Conservation (phyloP, 2,113 vertebrate species). For the Pipa parva region DNA sequence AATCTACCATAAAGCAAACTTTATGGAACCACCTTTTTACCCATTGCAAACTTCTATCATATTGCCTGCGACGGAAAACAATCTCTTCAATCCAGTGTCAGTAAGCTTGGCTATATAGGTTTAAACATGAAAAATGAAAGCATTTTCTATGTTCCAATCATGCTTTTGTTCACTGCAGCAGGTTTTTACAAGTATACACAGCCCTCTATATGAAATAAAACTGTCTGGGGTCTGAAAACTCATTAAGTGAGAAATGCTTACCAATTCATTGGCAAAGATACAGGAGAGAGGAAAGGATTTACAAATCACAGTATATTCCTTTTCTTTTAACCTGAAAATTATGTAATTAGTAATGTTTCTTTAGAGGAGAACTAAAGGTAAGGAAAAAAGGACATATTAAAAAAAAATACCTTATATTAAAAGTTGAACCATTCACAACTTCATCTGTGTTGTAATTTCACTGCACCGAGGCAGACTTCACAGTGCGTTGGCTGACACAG, state of each 20-base stretch:
- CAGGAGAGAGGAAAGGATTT: not conserved
- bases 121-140: slow-evolving; percentile 53
- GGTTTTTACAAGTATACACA: slow-evolving; percentile 54
- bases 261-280: not conserved
- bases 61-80: too few relatives aligned
- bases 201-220: slow-evolving; percentile 32
- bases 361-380: too few relatives aligned
- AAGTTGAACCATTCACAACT: too few relatives aligned
- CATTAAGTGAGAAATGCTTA: not conserved
- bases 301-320: not conserved
- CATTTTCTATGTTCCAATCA: slow-evolving; percentile 64
- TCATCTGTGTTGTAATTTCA: too few relatives aligned
- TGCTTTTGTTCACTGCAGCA: slow-evolving; percentile 44
- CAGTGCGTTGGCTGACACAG: too few relatives aligned
- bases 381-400: too few relatives aligned
- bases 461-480: too few relatives aligned
- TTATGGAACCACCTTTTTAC: not conserved
- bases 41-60: too few relatives aligned
- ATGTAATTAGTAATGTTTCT: slow-evolving; percentile 13
- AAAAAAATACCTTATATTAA: too few relatives aligned
- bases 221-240: slow-evolving; percentile 23
- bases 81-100: too few relatives aligned
- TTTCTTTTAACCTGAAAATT: not conserved
- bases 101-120: slow-evolving; percentile 1
- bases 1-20: not conserved